A percentile compares a stretch with the other conserved stretches of the same genome.
These are phyloP conservation scores for Acrossocheilus fasciatus DNA, from an alignment of 2,797 vertebrate species.

Conservation along the genomic window DNA sequence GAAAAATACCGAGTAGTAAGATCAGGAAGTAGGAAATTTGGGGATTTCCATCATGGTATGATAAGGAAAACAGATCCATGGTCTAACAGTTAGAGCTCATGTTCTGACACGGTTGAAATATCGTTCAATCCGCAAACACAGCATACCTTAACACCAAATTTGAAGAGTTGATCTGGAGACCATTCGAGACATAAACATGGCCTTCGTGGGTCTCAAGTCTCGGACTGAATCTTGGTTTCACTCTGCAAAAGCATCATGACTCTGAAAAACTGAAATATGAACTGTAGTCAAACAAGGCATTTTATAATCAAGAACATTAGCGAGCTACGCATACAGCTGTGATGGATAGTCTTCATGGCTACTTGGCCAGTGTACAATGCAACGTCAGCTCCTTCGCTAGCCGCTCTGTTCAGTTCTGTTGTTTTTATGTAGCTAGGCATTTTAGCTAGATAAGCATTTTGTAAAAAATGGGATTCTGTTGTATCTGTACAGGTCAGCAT, in stretches of 20 bases:
- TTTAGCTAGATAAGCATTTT: constrained; percentile 1
- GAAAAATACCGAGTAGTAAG: neutral
- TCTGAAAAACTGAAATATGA: neutral
- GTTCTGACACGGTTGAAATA: neutral
- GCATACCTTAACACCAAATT: neutral
- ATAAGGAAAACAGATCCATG: neutral
- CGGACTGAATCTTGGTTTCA: neutral
- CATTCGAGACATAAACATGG: neutral
- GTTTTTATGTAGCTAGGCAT: constrained; percentile 9
- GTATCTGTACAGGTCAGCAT: constrained; percentile 25
- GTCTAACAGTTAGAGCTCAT: neutral
- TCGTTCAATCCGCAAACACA: neutral
- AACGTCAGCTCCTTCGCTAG: constrained; percentile 8
- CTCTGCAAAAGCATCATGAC: neutral
- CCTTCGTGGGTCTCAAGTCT: neutral
- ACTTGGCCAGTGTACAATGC: neutral
- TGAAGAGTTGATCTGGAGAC: neutral
- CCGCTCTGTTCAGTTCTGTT: neutral
- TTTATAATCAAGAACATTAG: neutral
- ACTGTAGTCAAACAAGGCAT: neutral
- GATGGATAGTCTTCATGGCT: neutral
- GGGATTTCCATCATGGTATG: neutral
- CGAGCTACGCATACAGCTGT: neutral
- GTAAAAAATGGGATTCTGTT: constrained; percentile 10
- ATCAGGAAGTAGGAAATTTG: neutral